Conservation (phyloP, 2,113 vertebrate species). For the Gulo gulo region DNA sequence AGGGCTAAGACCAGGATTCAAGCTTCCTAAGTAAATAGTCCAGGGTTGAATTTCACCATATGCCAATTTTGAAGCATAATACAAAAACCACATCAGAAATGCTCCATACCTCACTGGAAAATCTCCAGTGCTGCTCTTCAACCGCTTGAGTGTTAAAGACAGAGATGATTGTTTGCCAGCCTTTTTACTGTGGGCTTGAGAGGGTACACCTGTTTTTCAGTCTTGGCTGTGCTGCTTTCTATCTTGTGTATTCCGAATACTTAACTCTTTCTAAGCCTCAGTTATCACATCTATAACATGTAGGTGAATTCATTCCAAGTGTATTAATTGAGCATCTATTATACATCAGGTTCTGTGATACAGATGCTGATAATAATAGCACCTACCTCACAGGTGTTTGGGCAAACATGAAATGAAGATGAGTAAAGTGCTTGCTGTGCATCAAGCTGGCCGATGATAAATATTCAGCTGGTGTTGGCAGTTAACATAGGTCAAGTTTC, state of each 20-base stretch:
- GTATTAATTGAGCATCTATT: neutral
- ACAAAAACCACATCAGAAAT: neutral
- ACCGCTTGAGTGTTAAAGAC: neutral
- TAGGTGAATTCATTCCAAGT: neutral
- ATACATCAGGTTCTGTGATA: neutral
- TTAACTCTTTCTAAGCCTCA: neutral
- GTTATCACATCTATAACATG: neutral
- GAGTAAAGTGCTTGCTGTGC: neutral
- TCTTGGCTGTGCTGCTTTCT: neutral
- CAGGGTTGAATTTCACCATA: neutral
- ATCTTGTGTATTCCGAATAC: neutral
- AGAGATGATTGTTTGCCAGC: neutral
- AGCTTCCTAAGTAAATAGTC: neutral
- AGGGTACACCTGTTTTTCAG: neutral
- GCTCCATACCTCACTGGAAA: neutral
- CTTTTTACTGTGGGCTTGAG: neutral
- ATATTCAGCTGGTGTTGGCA: neutral
- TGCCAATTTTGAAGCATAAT: neutral
- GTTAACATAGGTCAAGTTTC: neutral
- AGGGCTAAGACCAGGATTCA: neutral
- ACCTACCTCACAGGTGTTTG: neutral
- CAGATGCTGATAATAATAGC: neutral
- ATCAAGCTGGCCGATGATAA: neutral
- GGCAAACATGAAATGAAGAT: neutral
- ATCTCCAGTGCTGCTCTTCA: neutral